Evolutionary conservation across 2,797 vertebrate genomes (phyloP), one percentile per base, ranked within the genome.

Genomic region (Phoxinus dragarum): DNA sequence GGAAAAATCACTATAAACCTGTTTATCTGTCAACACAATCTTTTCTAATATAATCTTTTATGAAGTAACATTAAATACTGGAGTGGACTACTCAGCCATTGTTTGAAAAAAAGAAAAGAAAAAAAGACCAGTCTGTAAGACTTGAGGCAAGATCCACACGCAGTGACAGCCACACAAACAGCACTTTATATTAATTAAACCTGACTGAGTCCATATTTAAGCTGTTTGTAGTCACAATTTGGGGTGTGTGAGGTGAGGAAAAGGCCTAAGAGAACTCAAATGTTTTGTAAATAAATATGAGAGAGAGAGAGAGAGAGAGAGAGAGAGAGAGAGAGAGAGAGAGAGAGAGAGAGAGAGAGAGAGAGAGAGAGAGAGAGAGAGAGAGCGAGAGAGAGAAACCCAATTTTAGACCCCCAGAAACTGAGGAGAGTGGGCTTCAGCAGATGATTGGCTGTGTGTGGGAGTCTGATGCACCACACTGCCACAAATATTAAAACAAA

Each of bases 391-490:
- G 80, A 47, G 14, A 89, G 71, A 83, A 80, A 80, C 40, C 21
- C 68, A 36, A 83, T 85, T 36, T 76, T 38, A 76, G 73, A 76
- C 34, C 47, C 23, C 31, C 23, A 49, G 75, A 72, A 80, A 85
- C 73, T n/a, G 64, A 52, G 31, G 68, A 40, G 76, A 85, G 86
- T 88, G 76, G 87, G 86, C 56, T 72, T 82, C 44, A 84, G 86
- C 81, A 89, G 83, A 91, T 89, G 86, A 89, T 86, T 85, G 72
- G 42, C 52, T 88, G 84, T 73, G 87, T 82, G 91, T 90, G 86
- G 88, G 90, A 84, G 84, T 88, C 74, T 34, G 56, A 84, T 78
- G 72, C 72, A 78, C 81, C 42, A 81, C 72, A 78, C 85, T 85
- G 86, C 72, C 64, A 68, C 86, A 61, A 77, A 84, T 86, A 87